phyloP scores from a whole-genome alignment of 2,888 invertebrate genomes.

The Dorcus parallelipipedus region DNA sequence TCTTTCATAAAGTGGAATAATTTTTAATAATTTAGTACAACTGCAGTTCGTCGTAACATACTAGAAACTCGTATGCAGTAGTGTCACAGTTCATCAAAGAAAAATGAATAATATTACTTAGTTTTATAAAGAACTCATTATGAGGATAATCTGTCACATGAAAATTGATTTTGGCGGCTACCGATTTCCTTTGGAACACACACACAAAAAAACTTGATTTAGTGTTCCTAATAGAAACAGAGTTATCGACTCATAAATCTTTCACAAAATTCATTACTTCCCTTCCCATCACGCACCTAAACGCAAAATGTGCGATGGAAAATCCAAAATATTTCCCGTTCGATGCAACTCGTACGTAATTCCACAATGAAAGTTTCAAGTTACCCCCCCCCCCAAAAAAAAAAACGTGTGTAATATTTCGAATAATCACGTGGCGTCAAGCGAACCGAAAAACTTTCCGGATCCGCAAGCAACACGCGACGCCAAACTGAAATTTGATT shows the following conservation, averaged over 20 bases:
- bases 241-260: slow-evolving; percentile 19
- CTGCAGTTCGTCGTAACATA: too few relatives aligned
- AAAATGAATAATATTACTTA: too few relatives aligned
- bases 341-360: not conserved
- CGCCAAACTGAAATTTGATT: not conserved
- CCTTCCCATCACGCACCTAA: slow-evolving; percentile 16
- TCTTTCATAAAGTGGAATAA: too few relatives aligned
- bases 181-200: not conserved
- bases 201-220: not conserved
- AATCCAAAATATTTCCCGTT: not conserved
- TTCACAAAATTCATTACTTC: slow-evolving; percentile 13
- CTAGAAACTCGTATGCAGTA: too few relatives aligned
- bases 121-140: too few relatives aligned
- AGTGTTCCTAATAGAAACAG: slow-evolving; percentile 15
- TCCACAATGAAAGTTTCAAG: not conserved
- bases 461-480: not conserved
- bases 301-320: not conserved
- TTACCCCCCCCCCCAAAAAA: slow-evolving; percentile 1
- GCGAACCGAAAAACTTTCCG: not conserved
- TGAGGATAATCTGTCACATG: too few relatives aligned
- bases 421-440: not conserved
- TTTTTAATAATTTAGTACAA: too few relatives aligned
- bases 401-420: slow-evolving; percentile 2
- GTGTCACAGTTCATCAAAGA: too few relatives aligned
- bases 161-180: too few relatives aligned